phyloP scores from a whole-genome alignment of 1,140 invertebrate species.

The Drosophila kohkoa region DNA sequence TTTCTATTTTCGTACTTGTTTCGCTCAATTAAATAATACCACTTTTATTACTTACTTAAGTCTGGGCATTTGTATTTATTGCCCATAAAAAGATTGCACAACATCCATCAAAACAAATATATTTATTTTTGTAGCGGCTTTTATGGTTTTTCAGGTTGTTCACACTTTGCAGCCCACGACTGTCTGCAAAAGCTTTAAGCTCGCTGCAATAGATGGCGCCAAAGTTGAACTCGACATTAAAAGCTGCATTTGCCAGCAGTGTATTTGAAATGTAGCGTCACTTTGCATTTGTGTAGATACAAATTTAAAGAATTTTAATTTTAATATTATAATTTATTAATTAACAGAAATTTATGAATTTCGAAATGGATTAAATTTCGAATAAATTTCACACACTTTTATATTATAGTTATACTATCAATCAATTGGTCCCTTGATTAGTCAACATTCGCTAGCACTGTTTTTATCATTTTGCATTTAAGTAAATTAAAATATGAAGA shows the following conservation, averaged over 20 bases:
- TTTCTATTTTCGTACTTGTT: slow-evolving; percentile 9
- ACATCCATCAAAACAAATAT: background rate
- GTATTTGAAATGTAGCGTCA: background rate
- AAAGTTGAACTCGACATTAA: background rate
- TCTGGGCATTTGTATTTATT: slow-evolving; percentile 3
- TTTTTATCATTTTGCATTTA: too few relatives aligned
- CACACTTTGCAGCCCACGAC: slow-evolving; percentile 16
- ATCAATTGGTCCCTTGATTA: too few relatives aligned
- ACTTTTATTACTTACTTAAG: background rate
- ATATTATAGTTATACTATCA: too few relatives aligned
- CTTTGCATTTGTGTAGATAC: too few relatives aligned
- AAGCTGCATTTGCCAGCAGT: background rate
- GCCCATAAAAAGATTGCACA: slow-evolving; percentile 5
- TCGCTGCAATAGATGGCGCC: background rate
- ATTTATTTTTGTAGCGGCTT: background rate
- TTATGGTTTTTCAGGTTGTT: background rate
- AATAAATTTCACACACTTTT: too few relatives aligned
- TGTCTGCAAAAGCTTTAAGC: slow-evolving; percentile 35
- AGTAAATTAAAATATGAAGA: too few relatives aligned
- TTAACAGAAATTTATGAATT: background rate
- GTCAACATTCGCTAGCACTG: too few relatives aligned
- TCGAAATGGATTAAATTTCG: background rate
- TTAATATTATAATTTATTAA: too few relatives aligned
- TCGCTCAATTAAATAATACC: background rate
- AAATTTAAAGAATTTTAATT: too few relatives aligned